Percentiles rank a stretch among this genome's conserved stretches.
phyloP scores from a whole-genome alignment of 2,888 invertebrate genomes.

The Galerucella calmariensis region DNA sequence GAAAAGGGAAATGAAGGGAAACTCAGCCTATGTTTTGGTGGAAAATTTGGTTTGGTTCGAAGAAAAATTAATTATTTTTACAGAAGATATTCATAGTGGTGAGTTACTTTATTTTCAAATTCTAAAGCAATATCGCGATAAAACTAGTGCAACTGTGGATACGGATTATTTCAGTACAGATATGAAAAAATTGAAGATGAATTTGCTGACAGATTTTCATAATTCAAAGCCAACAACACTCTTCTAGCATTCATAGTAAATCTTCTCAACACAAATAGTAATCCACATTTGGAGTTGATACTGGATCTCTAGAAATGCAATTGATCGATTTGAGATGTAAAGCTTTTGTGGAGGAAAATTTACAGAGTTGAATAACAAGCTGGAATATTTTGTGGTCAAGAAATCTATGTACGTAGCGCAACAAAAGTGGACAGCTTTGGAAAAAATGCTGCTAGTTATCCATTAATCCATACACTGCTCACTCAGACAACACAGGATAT shows the following conservation, averaged over 20 bases:
- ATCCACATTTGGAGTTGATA: constrained; percentile 31
- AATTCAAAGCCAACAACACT: constrained; percentile 30
- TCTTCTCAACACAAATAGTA: constrained; percentile 33
- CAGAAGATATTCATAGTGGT: too few relatives aligned
- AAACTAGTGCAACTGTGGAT: too few relatives aligned
- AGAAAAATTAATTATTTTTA: too few relatives aligned
- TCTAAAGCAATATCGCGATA: too few relatives aligned
- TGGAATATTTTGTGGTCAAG: constrained; percentile 47
- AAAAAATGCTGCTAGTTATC: constrained; percentile 39
- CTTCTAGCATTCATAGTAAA: constrained; percentile 37
- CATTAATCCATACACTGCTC: too few relatives aligned
- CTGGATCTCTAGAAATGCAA: constrained; percentile 31
- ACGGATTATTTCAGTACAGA: too few relatives aligned
- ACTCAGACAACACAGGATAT: too few relatives aligned
- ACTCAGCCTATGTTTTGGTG: too few relatives aligned
- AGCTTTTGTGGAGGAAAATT: constrained; percentile 52
- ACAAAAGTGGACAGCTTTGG: constrained; percentile 46
- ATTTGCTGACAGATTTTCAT: constrained; percentile 32
- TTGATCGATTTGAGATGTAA: constrained; percentile 47
- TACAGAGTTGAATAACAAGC: constrained; percentile 43
- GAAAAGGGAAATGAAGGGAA: too few relatives aligned
- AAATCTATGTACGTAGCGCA: constrained; percentile 18
- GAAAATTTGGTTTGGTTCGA: too few relatives aligned
- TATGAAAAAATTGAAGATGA: constrained; percentile 33
- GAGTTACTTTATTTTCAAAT: too few relatives aligned